Evolutionary conservation across 2,888 invertebrate species (phyloP).

Genomic region (Dinocampus coccinellae): DNA sequence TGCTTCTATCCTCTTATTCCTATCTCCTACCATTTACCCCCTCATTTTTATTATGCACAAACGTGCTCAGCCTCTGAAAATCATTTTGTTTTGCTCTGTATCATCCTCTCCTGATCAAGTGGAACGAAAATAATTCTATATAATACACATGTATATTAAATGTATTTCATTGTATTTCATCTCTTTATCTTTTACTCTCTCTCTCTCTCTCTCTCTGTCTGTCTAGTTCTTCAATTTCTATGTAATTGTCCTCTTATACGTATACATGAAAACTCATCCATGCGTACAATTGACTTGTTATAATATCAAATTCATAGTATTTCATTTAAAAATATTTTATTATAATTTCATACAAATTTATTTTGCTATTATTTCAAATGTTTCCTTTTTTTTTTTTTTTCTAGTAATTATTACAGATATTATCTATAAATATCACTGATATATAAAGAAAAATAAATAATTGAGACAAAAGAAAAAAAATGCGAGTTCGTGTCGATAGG

Average conservation of each 20-base stretch:
- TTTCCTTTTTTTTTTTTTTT: too few relatives aligned
- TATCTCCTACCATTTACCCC: slow-evolving; percentile 36
- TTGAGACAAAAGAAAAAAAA: background rate
- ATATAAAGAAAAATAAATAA: too few relatives aligned
- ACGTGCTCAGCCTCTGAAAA: slow-evolving; percentile 52
- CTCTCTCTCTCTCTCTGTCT: background rate
- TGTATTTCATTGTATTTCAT: background rate
- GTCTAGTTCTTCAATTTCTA: too few relatives aligned
- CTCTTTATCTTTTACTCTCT: background rate
- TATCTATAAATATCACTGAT: too few relatives aligned
- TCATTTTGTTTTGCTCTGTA: slow-evolving; percentile 11
- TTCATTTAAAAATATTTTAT: too few relatives aligned
- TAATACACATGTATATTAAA: background rate
- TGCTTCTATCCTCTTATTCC: too few relatives aligned
- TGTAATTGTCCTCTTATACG: background rate
- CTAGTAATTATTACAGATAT: too few relatives aligned
- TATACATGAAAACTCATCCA: background rate
- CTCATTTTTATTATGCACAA: slow-evolving; percentile 49
- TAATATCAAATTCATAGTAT: too few relatives aligned
- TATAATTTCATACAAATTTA: too few relatives aligned
- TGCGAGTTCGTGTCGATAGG: background rate
- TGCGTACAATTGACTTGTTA: background rate
- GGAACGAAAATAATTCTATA: slow-evolving; percentile 7
- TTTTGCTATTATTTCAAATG: too few relatives aligned
- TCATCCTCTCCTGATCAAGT: slow-evolving; percentile 14